phyloP scores from a whole-genome alignment of 2,113 vertebrate genomes.

The Hucho hucho region DNA sequence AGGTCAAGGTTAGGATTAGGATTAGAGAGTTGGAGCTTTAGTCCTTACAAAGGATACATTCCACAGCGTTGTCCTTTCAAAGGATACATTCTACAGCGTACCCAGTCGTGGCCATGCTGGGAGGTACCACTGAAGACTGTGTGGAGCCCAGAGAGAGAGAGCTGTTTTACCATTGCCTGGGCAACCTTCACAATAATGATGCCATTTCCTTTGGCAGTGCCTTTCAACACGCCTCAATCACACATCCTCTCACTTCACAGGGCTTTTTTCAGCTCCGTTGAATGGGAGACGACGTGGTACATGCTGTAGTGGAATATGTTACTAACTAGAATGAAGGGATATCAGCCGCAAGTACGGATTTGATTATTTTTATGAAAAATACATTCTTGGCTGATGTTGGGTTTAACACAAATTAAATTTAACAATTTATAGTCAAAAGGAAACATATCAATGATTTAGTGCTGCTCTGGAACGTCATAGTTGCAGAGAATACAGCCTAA shows the following conservation, averaged over 20 bases:
- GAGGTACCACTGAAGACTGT: slow-evolving; percentile 50
- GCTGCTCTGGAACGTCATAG: slow-evolving; percentile 8
- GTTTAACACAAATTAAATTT: too few relatives aligned
- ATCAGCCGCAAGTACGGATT: not conserved
- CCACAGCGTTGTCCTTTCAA: slow-evolving; percentile 35
- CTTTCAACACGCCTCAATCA: slow-evolving; percentile 51
- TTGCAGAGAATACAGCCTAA: slow-evolving; percentile 13
- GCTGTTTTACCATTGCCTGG: slow-evolving; percentile 57
- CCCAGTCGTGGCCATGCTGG: slow-evolving; percentile 34
- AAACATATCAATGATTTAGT: not conserved
- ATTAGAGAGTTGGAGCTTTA: slow-evolving; percentile 43
- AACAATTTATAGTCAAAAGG: not conserved
- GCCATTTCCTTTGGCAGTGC: slow-evolving; percentile 46
- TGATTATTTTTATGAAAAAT: not conserved
- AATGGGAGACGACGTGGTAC: slow-evolving; percentile 44
- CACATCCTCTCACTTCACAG: slow-evolving; percentile 47
- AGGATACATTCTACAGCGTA: slow-evolving; percentile 44
- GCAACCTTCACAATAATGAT: slow-evolving; percentile 52
- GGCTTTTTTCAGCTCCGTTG: slow-evolving; percentile 1
- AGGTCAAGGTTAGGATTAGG: slow-evolving; percentile 59
- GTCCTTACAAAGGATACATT: slow-evolving; percentile 41
- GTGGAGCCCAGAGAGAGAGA: slow-evolving; percentile 53
- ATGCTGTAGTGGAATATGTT: slow-evolving; percentile 6
- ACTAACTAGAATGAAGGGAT: not conserved
- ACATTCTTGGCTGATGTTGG: not conserved